Conservation (phyloP, 2,797 vertebrate genomes). For the Aldrovandia affinis region DNA sequence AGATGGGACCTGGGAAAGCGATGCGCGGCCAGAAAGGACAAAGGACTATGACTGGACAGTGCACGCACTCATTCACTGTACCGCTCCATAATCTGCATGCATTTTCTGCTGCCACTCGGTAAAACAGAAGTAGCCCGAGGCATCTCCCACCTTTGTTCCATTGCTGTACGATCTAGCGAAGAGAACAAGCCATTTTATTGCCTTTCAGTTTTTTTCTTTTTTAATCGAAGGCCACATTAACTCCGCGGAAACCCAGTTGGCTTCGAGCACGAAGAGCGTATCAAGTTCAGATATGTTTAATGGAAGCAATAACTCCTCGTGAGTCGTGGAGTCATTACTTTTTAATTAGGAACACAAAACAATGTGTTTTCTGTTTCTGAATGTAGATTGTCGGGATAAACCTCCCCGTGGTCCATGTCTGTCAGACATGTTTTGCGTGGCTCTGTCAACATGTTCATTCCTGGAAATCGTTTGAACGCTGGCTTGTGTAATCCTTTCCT, state of each 20-base stretch:
- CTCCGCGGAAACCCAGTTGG: not conserved
- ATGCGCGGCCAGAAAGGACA: slow-evolving; percentile 51
- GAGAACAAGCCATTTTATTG: not conserved
- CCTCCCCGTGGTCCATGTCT: not conserved
- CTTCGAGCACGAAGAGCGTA: not conserved
- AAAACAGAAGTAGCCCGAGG: not conserved
- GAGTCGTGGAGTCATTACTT: not conserved
- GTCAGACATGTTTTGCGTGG: not conserved
- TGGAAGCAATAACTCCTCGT: not conserved
- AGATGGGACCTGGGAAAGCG: slow-evolving; percentile 49
- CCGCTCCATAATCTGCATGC: not conserved
- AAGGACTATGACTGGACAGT: slow-evolving; percentile 39
- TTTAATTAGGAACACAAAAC: not conserved
- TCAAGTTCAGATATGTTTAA: not conserved
- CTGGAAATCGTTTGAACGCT: too few species aligned
- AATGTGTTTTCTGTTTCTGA: not conserved
- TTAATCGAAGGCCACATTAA: not conserved
- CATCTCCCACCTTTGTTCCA: not conserved
- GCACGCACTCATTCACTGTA: slow-evolving; percentile 26
- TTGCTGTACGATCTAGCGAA: not conserved
- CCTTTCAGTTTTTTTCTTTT: not conserved
- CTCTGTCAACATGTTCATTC: not conserved
- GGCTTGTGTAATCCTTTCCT: too few species aligned
- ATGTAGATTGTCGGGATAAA: not conserved
- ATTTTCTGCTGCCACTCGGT: not conserved